Evolutionary conservation across 2,797 vertebrate species (phyloP).

Genomic region (Gymnoscopelus braueri): DNA sequence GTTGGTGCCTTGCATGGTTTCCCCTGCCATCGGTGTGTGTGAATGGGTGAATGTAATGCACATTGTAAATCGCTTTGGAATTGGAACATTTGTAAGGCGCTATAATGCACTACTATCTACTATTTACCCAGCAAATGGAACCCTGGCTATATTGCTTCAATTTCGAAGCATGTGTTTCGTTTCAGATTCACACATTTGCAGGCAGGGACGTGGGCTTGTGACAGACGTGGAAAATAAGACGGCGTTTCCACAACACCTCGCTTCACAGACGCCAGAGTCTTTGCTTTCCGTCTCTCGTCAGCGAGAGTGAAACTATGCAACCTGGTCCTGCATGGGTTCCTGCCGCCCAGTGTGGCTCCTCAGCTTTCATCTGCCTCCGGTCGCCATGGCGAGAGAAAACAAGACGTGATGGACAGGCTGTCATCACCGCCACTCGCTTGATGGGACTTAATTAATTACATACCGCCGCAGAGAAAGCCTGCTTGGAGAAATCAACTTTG

Average conservation of each 20-base stretch:
- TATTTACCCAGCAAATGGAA: neutral
- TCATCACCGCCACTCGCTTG: conserved; percentile 40
- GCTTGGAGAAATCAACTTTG: conserved; percentile 27
- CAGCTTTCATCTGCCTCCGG: conserved; percentile 35
- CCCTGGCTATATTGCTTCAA: conserved; percentile 7
- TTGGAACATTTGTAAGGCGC: no score
- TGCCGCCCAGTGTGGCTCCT: conserved; percentile 41
- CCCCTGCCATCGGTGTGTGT: no score
- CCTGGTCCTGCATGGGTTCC: conserved; percentile 5
- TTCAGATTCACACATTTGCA: conserved; percentile 13
- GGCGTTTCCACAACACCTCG: neutral
- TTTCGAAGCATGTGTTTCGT: neutral
- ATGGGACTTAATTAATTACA: conserved; percentile 66
- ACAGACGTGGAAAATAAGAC: conserved; percentile 38
- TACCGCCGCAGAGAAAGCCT: conserved; percentile 28
- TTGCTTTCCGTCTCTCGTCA: conserved; percentile 33
- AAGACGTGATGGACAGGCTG: conserved; percentile 57
- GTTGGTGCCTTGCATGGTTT: no score
- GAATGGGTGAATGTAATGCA: neutral
- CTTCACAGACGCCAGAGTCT: conserved; percentile 17
- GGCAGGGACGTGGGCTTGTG: conserved; percentile 19
- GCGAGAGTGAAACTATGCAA: conserved; percentile 38
- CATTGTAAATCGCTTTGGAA: neutral
- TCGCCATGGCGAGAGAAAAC: conserved; percentile 39
- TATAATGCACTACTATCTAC: neutral